phyloP scores from a whole-genome alignment of 2,797 vertebrate species.

The Aphelocoma californica region DNA sequence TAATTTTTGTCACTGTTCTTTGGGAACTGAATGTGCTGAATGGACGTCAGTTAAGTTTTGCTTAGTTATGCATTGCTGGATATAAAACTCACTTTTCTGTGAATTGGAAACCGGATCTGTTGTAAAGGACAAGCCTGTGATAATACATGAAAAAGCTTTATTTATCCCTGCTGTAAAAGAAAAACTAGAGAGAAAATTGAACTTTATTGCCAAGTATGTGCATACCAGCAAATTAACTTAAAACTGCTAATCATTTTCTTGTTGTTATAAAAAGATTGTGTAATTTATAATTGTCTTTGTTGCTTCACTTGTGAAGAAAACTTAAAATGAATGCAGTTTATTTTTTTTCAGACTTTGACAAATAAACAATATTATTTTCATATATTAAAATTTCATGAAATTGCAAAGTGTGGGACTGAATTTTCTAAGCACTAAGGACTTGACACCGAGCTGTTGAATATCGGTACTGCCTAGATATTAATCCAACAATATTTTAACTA shows the following conservation, averaged over 20 bases:
- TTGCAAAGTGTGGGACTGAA: not conserved
- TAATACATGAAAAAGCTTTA: not conserved
- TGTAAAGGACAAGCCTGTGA: not conserved
- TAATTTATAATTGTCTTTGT: not conserved
- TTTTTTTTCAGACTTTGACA: slow-evolving; percentile 16
- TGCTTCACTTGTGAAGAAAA: slow-evolving; percentile 12
- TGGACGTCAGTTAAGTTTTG: not conserved
- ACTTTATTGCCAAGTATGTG: not conserved
- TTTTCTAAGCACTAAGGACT: not conserved
- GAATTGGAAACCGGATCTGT: not conserved
- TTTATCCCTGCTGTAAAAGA: not conserved
- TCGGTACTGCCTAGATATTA: not conserved
- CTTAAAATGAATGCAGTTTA: not conserved
- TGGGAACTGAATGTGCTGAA: not conserved
- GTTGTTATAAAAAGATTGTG: not conserved
- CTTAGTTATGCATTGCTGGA: not conserved
- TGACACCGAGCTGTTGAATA: not conserved
- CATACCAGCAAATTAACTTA: not conserved
- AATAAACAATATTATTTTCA: slow-evolving; percentile 34
- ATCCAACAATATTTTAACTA: not conserved
- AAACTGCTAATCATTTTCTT: not conserved
- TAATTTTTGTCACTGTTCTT: not conserved
- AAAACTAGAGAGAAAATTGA: not conserved
- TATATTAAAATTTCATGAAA: slow-evolving; percentile 16
- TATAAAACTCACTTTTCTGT: not conserved